Evolutionary conservation across 2,888 invertebrate genomes (phyloP), one percentile per base, ranked within the genome.

Genomic region (Drosophila cyrtoloma): DNA sequence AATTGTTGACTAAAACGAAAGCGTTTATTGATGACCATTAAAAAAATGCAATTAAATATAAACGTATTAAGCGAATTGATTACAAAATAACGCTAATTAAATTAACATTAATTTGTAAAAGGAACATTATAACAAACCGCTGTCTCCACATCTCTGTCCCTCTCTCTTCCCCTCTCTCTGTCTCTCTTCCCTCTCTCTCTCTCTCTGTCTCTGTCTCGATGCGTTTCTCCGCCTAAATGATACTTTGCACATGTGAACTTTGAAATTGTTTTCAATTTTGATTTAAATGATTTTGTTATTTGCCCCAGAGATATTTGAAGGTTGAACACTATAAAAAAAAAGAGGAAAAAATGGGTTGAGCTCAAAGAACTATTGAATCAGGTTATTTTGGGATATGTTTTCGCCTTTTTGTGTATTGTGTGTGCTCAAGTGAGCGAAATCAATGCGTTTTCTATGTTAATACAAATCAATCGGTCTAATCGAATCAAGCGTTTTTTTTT

Each of bases 381-480:
- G n/a, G 35, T 28, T n/a, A 28, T 26, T 22, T 26, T 26, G 26
- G 47, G 47, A n/a, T 16, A 37, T 9, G 10, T 12, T 14, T 42
- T 33, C 3, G n/a, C 50, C 37, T 28, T 39, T 64, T 32, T 14
- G 19, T 9, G 14, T 6, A 4, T 16, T 42, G 4, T 52, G 61
- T 37, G 22, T 66, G 87, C 75, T 87, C 64, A 78, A 78, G 65
- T 80, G 75, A 76, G 71, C 70, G 74, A 75, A 85, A 85, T 83
- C 90, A 90, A 90, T 86, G 79, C 75, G 77, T 71, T 81, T 88
- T 71, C 72, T 88, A 86, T 86, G 86, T 72, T 86, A 86, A 86
- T 86, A 79, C 90, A 88, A 90, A 90, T 86, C 86, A 90, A 87
- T 85, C 80, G 85, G 90, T 88, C 81, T 86, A 86, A 86, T 86